Conservation (phyloP, 2,797 vertebrate species). For the Bradypodion pumilum region DNA sequence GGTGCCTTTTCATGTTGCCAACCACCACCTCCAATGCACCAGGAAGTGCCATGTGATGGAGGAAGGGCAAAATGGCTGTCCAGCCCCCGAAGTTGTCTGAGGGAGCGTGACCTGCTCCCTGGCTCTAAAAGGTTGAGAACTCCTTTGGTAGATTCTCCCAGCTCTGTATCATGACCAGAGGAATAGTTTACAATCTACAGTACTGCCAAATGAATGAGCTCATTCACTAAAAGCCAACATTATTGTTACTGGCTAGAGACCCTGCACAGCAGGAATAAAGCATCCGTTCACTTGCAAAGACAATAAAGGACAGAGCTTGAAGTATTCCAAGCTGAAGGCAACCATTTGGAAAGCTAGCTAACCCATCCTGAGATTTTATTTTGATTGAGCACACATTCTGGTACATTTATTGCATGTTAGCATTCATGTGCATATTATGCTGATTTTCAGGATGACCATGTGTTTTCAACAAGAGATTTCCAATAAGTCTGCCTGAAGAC, state of each 20-base stretch:
- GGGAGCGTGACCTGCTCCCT: no score
- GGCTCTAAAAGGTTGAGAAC: no score
- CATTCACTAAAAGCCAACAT: conserved; percentile 63
- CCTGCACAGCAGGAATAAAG: conserved; percentile 56
- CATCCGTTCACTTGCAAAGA: conserved; percentile 55
- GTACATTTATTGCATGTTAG: conserved; percentile 6
- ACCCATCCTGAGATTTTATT: conserved; percentile 34
- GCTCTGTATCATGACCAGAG: conserved; percentile 61
- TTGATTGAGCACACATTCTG: conserved; percentile 10
- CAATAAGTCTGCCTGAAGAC: neutral
- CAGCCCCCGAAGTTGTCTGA: no score
- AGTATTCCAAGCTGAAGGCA: neutral
- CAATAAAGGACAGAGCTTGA: conserved; percentile 56
- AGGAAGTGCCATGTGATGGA: no score
- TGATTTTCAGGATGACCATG: conserved; percentile 29
- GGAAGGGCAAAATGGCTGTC: no score
- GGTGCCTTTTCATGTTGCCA: no score
- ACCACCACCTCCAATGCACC: no score
- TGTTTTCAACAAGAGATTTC: conserved; percentile 6
- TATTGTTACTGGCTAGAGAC: conserved; percentile 59
- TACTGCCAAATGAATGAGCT: conserved; percentile 70
- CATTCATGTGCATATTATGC: conserved; percentile 46
- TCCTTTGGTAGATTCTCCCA: conserved; percentile 51
- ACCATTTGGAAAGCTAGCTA: conserved; percentile 43
- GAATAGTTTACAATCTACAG: conserved; percentile 61